phyloP scores from a whole-genome alignment of 2,888 invertebrate genomes.

The Platycnemis pennipes region DNA sequence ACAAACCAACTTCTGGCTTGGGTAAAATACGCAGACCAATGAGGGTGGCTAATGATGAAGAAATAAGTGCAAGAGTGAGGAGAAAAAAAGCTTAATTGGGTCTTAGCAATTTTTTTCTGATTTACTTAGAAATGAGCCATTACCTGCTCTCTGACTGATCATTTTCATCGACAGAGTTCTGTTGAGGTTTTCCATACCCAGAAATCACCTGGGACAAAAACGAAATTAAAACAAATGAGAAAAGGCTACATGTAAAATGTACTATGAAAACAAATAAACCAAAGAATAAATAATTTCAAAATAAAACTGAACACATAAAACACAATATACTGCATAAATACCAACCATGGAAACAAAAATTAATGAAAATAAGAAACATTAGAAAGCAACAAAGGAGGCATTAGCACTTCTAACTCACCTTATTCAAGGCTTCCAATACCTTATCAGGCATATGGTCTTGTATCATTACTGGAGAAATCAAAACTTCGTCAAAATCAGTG shows the following conservation, averaged over 20 bases:
- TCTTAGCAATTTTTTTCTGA: constrained; percentile 39
- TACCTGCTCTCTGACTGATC: constrained; percentile 66
- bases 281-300: constrained; percentile 55
- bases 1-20: constrained; percentile 77
- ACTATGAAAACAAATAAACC: constrained; percentile 68
- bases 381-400: background rate
- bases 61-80: background rate
- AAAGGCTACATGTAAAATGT: constrained; percentile 57
- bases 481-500: constrained; percentile 91
- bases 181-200: constrained; percentile 65
- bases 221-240: constrained; percentile 59
- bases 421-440: constrained; percentile 90
- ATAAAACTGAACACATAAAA: constrained; percentile 7
- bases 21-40: constrained; percentile 63
- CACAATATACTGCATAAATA: constrained; percentile 67
- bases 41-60: background rate
- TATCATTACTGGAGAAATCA: constrained; percentile 94
- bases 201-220: constrained; percentile 68
- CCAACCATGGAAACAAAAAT: constrained; percentile 63
- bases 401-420: constrained; percentile 82
- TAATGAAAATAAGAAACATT: constrained; percentile 44
- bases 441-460: constrained; percentile 96
- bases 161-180: constrained; percentile 67
- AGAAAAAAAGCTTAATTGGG: background rate
- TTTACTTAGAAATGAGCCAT: constrained; percentile 46